phyloP scores from a whole-genome alignment of 2,113 vertebrate species.

The Tinamus guttatus region DNA sequence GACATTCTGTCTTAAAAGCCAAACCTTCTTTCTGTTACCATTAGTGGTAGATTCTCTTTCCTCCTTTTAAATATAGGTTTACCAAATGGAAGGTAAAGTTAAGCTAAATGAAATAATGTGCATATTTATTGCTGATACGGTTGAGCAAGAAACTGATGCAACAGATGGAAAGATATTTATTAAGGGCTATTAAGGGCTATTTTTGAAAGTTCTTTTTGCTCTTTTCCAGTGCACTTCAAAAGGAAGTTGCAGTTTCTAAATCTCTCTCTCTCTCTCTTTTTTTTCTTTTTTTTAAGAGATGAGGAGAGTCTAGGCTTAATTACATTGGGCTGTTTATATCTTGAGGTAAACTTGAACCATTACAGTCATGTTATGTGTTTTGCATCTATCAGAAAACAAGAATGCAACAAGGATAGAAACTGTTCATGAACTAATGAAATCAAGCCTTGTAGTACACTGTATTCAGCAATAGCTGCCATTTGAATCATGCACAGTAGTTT shows the following conservation, averaged over 20 bases:
- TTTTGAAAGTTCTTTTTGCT: background rate
- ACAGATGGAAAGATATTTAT: background rate
- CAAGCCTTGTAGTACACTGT: background rate
- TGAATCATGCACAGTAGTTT: background rate
- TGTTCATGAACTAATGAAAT: background rate
- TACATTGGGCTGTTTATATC: accelerated
- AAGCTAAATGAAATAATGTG: background rate
- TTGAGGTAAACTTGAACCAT: background rate
- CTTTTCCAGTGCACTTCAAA: background rate
- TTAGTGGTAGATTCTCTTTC: background rate
- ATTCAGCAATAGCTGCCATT: background rate
- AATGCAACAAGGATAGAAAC: background rate
- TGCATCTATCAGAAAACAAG: background rate
- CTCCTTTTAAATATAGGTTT: background rate
- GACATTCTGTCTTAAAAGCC: background rate
- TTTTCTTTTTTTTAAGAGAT: background rate
- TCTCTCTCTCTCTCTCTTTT: background rate
- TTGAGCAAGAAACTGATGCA: background rate
- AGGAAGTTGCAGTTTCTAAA: background rate
- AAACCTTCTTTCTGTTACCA: background rate
- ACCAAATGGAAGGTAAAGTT: background rate
- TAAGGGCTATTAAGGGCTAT: background rate
- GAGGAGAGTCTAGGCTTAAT: background rate
- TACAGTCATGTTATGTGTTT: background rate
- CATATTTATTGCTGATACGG: background rate